These are phyloP conservation scores for Eilema depressum DNA, from an alignment of 2,888 invertebrate species.

Conservation along the genomic window DNA sequence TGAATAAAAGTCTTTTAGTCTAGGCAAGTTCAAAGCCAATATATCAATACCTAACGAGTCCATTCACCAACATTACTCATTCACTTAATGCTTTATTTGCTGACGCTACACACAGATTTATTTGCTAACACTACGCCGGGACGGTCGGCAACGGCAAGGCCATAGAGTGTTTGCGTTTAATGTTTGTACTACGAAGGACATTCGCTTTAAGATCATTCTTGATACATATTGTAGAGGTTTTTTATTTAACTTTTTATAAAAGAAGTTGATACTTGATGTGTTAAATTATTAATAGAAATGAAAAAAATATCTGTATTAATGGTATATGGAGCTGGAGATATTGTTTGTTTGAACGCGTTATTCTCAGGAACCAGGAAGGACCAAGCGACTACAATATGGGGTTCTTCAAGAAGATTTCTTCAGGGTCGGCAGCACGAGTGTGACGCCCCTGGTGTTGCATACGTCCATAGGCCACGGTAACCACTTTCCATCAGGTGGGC, in stretches of 20 bases:
- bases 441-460: too few species aligned
- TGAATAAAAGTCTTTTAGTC: not conserved
- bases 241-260: not conserved
- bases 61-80: constrained; percentile 11
- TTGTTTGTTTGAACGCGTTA: too few species aligned
- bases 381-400: too few species aligned
- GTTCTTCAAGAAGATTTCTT: too few species aligned
- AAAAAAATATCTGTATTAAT: too few species aligned
- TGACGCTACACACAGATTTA: constrained; percentile 26
- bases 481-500: too few species aligned
- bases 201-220: constrained; percentile 31
- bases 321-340: too few species aligned
- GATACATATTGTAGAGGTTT: constrained; percentile 34
- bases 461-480: too few species aligned
- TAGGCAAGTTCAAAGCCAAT: not conserved
- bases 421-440: too few species aligned
- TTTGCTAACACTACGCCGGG: constrained; percentile 39
- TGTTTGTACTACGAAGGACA: constrained; percentile 49
- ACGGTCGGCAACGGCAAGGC: constrained; percentile 41
- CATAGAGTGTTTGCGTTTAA: constrained; percentile 40
- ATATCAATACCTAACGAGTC: not conserved
- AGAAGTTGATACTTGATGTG: not conserved
- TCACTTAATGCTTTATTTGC: constrained; percentile 18
- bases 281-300: not conserved
- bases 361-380: too few species aligned